These are phyloP conservation scores for Chloroceryle inda DNA, from an alignment of 2,797 vertebrate genomes.

Conservation along the genomic window DNA sequence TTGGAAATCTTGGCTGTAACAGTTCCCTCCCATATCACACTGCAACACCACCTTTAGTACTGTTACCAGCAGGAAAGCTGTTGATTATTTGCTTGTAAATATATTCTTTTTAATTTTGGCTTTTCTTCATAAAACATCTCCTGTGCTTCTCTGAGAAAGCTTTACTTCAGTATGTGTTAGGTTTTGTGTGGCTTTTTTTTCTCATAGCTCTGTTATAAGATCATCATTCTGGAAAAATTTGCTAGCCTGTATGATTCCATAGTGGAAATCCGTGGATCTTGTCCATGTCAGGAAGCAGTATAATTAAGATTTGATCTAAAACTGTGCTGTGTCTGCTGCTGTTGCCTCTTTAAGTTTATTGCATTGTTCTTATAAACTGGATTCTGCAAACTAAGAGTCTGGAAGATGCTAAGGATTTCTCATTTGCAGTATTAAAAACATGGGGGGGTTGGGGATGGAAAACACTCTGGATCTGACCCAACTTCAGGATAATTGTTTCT, in stretches of 20 bases:
- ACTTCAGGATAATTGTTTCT: neutral
- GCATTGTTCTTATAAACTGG: neutral
- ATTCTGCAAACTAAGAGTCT: neutral
- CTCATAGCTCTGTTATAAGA: neutral
- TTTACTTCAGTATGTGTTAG: neutral
- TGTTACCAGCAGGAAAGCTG: neutral
- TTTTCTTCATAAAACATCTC: neutral
- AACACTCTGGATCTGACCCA: neutral
- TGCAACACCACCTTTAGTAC: neutral
- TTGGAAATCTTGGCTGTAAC: neutral
- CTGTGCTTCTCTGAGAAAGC: neutral
- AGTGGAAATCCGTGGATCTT: neutral
- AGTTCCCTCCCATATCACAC: neutral
- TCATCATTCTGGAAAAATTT: neutral
- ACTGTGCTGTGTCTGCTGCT: neutral
- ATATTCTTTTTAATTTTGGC: neutral
- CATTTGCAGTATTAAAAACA: neutral
- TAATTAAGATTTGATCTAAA: neutral
- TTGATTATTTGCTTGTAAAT: neutral
- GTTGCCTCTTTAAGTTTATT: neutral
- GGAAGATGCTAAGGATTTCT: neutral
- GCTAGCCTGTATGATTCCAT: neutral
- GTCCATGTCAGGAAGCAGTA: neutral
- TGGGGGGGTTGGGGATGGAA: neutral
- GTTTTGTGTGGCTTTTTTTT: neutral